A percentile compares a stretch with the other conserved stretches of the same genome.
Evolutionary conservation across 2,113 vertebrate genomes (phyloP).

Genomic region (Fulmarus glacialis): DNA sequence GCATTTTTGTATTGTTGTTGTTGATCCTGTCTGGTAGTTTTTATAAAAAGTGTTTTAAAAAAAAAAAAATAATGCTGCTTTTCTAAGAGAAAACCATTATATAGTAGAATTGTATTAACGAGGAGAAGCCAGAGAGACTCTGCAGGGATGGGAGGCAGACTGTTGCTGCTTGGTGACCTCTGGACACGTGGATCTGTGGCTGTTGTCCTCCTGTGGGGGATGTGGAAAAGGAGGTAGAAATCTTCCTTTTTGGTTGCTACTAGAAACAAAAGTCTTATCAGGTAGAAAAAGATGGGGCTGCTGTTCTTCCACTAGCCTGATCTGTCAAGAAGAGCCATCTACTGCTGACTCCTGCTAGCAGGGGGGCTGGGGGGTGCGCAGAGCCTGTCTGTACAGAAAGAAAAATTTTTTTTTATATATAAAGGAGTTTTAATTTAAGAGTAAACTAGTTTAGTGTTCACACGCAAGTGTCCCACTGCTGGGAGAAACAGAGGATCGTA

Average conservation of each 20-base stretch:
- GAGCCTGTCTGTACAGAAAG: neutral
- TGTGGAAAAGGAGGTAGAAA: neutral
- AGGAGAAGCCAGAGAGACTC: neutral
- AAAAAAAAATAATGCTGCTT: slow-evolving; percentile 48
- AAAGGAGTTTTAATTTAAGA: slow-evolving; percentile 59
- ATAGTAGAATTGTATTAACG: neutral
- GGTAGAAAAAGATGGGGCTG: neutral
- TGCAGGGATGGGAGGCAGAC: neutral
- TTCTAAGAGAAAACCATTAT: neutral
- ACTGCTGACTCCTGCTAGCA: neutral
- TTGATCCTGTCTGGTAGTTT: slow-evolving; percentile 24
- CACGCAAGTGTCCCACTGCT: neutral
- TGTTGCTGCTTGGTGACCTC: neutral
- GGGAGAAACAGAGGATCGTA: neutral
- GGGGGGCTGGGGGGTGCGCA: neutral
- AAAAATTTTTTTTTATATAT: neutral
- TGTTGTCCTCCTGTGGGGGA: neutral
- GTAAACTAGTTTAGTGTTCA: slow-evolving; percentile 15
- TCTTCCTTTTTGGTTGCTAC: neutral
- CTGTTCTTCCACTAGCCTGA: neutral
- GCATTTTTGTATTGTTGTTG: slow-evolving; percentile 1
- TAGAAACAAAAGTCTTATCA: neutral
- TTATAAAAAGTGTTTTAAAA: neutral
- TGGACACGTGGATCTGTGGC: neutral
- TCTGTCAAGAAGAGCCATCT: neutral